Percentiles rank a stretch among this genome's conserved stretches.
phyloP scores from a whole-genome alignment of 2,797 vertebrate species.

The Myotis vivesi region DNA sequence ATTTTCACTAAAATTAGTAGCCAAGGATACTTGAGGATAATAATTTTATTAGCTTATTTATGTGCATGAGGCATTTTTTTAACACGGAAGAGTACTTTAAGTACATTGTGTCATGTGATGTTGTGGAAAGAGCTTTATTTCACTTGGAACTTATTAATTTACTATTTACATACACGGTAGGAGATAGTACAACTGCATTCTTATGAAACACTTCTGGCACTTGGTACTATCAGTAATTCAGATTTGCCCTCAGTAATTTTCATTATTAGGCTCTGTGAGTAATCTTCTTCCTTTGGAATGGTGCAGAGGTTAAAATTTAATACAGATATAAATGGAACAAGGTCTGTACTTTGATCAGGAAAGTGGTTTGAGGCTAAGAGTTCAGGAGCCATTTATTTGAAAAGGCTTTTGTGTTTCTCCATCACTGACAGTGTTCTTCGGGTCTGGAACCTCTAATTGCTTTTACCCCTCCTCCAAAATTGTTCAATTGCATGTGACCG shows the following conservation, averaged over 20 bases:
- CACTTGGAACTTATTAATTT: not conserved
- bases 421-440: not conserved
- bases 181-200: not conserved
- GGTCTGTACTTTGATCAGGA: constrained; percentile 59
- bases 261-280: constrained; percentile 36
- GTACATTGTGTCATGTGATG: not conserved
- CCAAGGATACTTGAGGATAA: not conserved
- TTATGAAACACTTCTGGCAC: constrained; percentile 39
- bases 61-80: not conserved
- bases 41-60: constrained; percentile 1
- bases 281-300: constrained; percentile 49
- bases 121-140: not conserved
- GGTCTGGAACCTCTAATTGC: not conserved
- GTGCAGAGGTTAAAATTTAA: constrained; percentile 62
- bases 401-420: constrained; percentile 30
- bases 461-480: rapidly evolving
- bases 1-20: constrained; percentile 8
- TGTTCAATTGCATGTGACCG: not conserved
- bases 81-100: not conserved
- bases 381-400: constrained; percentile 58
- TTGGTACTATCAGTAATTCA: constrained; percentile 43
- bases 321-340: constrained; percentile 65
- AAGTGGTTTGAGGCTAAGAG: constrained; percentile 56
- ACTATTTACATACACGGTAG: not conserved
- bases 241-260: constrained; percentile 45